Evolutionary conservation across 2,888 invertebrate species (phyloP), one percentile per base, ranked within the genome.

Genomic region (Eueremaeus valkanovi): DNA sequence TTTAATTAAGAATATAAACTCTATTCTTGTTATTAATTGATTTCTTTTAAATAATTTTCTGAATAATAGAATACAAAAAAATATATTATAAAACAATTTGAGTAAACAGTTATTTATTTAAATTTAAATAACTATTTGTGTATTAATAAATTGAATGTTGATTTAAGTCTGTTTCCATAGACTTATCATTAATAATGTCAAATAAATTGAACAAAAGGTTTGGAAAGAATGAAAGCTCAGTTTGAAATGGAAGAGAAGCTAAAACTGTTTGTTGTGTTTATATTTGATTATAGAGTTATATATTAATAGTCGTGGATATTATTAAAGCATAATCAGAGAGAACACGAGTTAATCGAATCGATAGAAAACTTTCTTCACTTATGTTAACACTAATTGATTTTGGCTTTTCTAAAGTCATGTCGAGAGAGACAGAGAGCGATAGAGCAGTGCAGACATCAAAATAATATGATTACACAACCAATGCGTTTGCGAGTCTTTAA

Each of bases 341-440:
- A 18, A 18, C 8, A 18, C 18, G 5, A 13, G 3, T 9, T 13
- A 45, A 45, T 45, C 45, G 45, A 45, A 45, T 45, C 3, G 18
- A 45, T 45, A 13, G 45, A 45, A 45, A 45, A 45, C 11, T 18
- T 18, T 45, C 5, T 45, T 45, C 45, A 9, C 11, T 55, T 55
- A 24, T 55, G 55, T 55, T 21, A 55, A 55, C 55, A 18, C 9
- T 55, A 55, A 55, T 55, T 55, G 55, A 27, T 55, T 55, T 55
- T 55, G 55, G 27, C 55, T 55, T 55, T 21, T n/a, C n/a, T 18
- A 55, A 55, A 55, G 55, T 55, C 21, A 55, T 21, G 55, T 49
- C n/a, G 8, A 55, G 24, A 24, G 27, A 11, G 9, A n/a, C 5
- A 21, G 55, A 9, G 8, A 45, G 45, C 8, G 5, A 13, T 45